These are phyloP conservation scores for Zaprionus davidi DNA, from an alignment of 1,140 invertebrate species.

Conservation along the genomic window DNA sequence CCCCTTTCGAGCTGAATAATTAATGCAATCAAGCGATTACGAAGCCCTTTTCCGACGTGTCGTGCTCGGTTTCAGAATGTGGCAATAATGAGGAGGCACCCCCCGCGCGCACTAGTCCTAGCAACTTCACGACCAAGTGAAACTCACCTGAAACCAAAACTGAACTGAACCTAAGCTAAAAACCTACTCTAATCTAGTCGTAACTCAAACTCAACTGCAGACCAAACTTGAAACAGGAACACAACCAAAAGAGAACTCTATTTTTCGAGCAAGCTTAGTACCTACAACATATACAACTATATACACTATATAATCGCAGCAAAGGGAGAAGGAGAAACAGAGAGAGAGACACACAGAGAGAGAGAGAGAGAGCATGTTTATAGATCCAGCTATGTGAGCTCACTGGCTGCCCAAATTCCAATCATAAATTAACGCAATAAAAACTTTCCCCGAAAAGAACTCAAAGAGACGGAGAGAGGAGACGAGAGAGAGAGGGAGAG, in stretches of 20 bases:
- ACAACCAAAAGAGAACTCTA: conserved; percentile 20
- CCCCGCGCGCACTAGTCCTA: not conserved
- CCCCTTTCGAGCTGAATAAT: conserved; percentile 73
- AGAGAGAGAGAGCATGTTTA: conserved; percentile 15
- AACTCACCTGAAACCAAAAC: conserved; percentile 22
- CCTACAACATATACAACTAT: conserved; percentile 10
- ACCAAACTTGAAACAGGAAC: conserved; percentile 45
- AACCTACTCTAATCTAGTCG: conserved; percentile 13
- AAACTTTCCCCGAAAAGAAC: conserved; percentile 52
- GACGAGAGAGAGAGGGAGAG: conserved; percentile 17
- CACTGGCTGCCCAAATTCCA: conserved; percentile 70
- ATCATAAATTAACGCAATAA: conserved; percentile 77
- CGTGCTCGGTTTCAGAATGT: conserved; percentile 63
- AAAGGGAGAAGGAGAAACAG: not conserved
- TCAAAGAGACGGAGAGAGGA: conserved; percentile 1
- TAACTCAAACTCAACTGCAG: conserved; percentile 35
- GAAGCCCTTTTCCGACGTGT: conserved; percentile 45
- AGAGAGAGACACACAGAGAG: not conserved
- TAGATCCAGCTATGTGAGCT: conserved; percentile 37
- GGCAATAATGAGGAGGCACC: conserved; percentile 33
- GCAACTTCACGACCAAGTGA: not conserved
- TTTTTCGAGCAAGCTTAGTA: conserved; percentile 44
- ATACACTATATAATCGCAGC: conserved; percentile 5
- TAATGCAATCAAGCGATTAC: conserved; percentile 80
- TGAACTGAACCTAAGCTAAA: conserved; percentile 28